A percentile compares a stretch with the other conserved stretches of the same genome.
phyloP scores from a whole-genome alignment of 2,888 invertebrate genomes.

The Ochlodes sylvanus region DNA sequence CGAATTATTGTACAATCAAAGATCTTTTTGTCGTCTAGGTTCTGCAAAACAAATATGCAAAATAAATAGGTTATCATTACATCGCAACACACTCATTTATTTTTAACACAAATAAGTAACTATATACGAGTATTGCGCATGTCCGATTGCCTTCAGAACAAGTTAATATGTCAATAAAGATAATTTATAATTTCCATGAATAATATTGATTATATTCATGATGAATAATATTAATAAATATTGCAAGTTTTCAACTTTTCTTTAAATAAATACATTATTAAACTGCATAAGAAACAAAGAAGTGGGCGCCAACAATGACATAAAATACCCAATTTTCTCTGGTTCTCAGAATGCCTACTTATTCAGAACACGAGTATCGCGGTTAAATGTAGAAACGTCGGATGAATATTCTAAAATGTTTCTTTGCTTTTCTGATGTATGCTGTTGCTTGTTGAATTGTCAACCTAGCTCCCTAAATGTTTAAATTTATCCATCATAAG shows the following conservation, averaged over 20 bases:
- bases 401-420: slow-evolving; percentile 23
- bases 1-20: too few relatives aligned
- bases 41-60: too few relatives aligned
- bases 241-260: not conserved
- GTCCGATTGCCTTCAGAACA: not conserved
- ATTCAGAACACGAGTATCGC: slow-evolving; percentile 28
- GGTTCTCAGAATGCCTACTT: slow-evolving; percentile 18
- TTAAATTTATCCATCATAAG: too few relatives aligned
- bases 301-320: slow-evolving; percentile 6
- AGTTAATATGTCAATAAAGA: not conserved
- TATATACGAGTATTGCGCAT: not conserved
- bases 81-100: too few relatives aligned
- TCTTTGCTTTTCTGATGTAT: not conserved
- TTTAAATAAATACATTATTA: not conserved
- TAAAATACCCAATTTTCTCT: slow-evolving; percentile 31
- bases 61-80: too few relatives aligned
- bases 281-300: slow-evolving; percentile 14
- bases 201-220: too few relatives aligned
- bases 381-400: slow-evolving; percentile 30
- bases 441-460: not conserved
- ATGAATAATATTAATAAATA: not conserved
- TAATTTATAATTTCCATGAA: not conserved
- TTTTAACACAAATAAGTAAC: not conserved
- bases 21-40: too few relatives aligned
- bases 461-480: too few relatives aligned